phyloP scores from a whole-genome alignment of 2,797 vertebrate genomes.

The Triplophysa bombifrons region DNA sequence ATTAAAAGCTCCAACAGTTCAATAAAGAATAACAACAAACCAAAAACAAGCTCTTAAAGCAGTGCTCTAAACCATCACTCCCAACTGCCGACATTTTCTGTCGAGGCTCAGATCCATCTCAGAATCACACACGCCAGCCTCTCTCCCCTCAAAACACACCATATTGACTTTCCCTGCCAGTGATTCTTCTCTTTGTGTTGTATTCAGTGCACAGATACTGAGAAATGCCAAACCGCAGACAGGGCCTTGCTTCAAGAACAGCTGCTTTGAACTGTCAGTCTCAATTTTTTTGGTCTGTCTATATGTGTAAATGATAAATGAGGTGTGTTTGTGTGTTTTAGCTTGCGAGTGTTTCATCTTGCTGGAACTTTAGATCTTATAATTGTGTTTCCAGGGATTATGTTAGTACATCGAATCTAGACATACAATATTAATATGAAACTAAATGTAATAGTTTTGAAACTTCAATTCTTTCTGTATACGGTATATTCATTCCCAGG shows the following conservation, averaged over 20 bases:
- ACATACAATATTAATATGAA: background rate
- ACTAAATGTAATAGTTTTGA: background rate
- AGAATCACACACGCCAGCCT: background rate
- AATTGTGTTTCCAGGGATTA: background rate
- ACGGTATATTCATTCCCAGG: background rate
- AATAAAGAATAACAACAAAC: background rate
- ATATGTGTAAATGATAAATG: conserved; percentile 10
- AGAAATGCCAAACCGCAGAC: background rate
- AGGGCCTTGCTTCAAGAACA: conserved; percentile 1
- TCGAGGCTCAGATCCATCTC: background rate
- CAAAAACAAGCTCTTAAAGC: background rate
- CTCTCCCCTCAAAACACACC: background rate
- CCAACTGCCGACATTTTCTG: background rate
- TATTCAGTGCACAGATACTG: background rate
- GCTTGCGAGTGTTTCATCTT: background rate
- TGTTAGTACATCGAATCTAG: too few relatives aligned
- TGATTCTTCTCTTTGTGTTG: conserved; percentile 8
- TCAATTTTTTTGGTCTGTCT: background rate
- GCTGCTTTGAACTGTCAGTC: conserved; percentile 4
- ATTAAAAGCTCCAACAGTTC: background rate
- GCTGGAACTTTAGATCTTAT: background rate
- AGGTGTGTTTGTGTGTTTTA: background rate
- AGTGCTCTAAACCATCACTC: background rate
- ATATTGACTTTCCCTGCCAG: background rate
- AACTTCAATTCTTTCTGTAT: background rate